A percentile compares a stretch with the other conserved stretches of the same genome.
phyloP scores from a whole-genome alignment of 2,797 vertebrate species.

The Enteromius afrohamiltoni region DNA sequence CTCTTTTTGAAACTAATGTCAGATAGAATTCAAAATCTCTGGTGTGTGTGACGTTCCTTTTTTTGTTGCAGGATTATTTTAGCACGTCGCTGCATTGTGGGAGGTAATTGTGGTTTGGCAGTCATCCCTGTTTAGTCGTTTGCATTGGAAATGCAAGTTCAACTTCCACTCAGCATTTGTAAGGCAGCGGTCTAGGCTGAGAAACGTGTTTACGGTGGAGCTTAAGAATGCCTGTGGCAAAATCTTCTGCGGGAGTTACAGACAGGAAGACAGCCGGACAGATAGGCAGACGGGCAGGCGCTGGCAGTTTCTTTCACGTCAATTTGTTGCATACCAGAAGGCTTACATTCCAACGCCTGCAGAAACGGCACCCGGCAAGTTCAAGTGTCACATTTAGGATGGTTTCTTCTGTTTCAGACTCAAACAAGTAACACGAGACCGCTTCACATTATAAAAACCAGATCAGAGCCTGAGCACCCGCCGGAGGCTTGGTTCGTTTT shows the following conservation, averaged over 20 bases:
- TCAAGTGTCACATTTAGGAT: conserved; percentile 75
- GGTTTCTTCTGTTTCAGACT: conserved; percentile 69
- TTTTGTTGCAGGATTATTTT: conserved; percentile 32
- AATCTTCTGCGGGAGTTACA: conserved; percentile 49
- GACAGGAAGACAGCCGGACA: conserved; percentile 44
- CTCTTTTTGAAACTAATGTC: background rate
- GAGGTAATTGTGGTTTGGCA: conserved; percentile 58
- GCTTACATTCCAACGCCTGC: conserved; percentile 68
- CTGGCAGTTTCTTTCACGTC: conserved; percentile 67
- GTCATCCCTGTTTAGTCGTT: conserved; percentile 50
- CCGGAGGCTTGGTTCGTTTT: conserved; percentile 19
- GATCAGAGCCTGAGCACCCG: conserved; percentile 50
- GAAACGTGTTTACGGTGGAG: conserved; percentile 22
- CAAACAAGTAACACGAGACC: conserved; percentile 64
- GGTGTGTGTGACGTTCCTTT: background rate
- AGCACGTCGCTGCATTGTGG: conserved; percentile 42
- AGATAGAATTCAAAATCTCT: background rate
- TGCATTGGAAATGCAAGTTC: conserved; percentile 42
- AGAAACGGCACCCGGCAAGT: conserved; percentile 72
- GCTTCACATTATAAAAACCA: conserved; percentile 59
- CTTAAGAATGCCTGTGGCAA: conserved; percentile 35
- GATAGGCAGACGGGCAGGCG: conserved; percentile 62
- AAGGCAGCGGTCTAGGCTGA: conserved; percentile 32
- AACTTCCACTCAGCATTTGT: conserved; percentile 34
- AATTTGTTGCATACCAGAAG: conserved; percentile 69